These are phyloP conservation scores for Grallaria varia DNA, from an alignment of 2,113 vertebrate species.

Conservation along the genomic window DNA sequence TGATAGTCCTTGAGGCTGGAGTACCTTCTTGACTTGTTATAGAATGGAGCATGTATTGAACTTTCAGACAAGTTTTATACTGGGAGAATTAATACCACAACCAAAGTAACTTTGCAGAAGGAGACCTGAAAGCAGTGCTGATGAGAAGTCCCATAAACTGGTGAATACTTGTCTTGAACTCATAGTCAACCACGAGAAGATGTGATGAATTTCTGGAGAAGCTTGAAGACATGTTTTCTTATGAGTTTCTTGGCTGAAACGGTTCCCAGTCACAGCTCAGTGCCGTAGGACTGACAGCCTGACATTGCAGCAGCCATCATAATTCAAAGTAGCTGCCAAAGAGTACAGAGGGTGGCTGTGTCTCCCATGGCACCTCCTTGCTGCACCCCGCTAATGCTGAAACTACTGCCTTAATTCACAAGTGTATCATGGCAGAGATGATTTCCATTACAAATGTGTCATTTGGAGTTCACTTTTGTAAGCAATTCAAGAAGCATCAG, in stretches of 20 bases:
- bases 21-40: not conserved
- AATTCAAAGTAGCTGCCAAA: not conserved
- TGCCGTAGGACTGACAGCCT: not conserved
- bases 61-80: not conserved
- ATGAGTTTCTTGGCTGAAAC: not conserved
- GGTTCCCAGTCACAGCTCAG: not conserved
- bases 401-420: not conserved
- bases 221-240: not conserved
- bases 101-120: not conserved
- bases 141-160: not conserved
- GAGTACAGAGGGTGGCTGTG: not conserved
- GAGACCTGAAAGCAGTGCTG: not conserved
- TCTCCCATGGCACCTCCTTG: not conserved
- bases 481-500: not conserved
- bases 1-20: not conserved
- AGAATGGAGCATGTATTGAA: not conserved
- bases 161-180: not conserved
- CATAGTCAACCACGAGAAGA: not conserved
- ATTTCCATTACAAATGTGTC: not conserved
- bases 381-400: accelerated
- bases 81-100: not conserved
- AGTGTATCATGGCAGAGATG: not conserved
- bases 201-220: not conserved
- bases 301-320: not conserved
- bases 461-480: not conserved